Percentiles rank a stretch among this genome's conserved stretches.
phyloP scores from a whole-genome alignment of 2,797 vertebrate species.

The Adelosebastes latens region DNA sequence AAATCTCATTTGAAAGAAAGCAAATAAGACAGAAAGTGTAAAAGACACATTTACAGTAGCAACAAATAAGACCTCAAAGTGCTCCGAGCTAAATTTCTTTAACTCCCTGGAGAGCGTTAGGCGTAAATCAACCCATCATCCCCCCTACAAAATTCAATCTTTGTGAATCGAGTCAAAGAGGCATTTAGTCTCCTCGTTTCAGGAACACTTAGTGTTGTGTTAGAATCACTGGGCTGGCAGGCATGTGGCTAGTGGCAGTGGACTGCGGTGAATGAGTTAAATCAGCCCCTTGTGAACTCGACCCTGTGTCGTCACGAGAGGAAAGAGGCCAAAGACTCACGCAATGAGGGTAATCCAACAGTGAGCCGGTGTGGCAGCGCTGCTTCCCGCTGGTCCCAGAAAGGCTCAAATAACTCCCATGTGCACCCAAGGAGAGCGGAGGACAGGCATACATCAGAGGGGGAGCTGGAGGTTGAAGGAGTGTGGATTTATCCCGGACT shows the following conservation, averaged over 20 bases:
- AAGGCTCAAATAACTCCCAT: slow-evolving; percentile 80
- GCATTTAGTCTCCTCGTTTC: slow-evolving; percentile 75
- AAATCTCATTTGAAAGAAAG: slow-evolving; percentile 7
- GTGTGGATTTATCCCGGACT: slow-evolving; percentile 66
- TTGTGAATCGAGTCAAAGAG: slow-evolving; percentile 72
- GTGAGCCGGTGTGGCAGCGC: slow-evolving; percentile 74
- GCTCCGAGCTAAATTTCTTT: slow-evolving; percentile 53
- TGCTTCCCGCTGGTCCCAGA: slow-evolving; percentile 75
- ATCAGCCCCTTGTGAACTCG: slow-evolving; percentile 77
- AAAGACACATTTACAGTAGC: slow-evolving; percentile 31
- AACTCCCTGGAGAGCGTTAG: slow-evolving; percentile 53
- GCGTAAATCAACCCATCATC: slow-evolving; percentile 61
- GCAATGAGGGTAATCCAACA: slow-evolving; percentile 79
- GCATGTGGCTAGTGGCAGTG: slow-evolving; percentile 78
- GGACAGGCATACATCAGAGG: slow-evolving; percentile 76
- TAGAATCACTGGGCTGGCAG: slow-evolving; percentile 72
- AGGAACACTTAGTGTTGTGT: slow-evolving; percentile 72
- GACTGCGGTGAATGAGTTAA: slow-evolving; percentile 83
- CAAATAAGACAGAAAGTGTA: slow-evolving; percentile 24
- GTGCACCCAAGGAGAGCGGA: slow-evolving; percentile 76
- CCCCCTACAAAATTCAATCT: slow-evolving; percentile 48
- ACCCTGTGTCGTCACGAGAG: slow-evolving; percentile 72
- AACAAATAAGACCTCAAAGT: slow-evolving; percentile 32
- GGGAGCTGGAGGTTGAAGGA: slow-evolving; percentile 65
- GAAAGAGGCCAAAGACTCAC: slow-evolving; percentile 76